These are phyloP conservation scores for Eidolon helvum DNA, from an alignment of 2,113 vertebrate genomes.

Conservation along the genomic window DNA sequence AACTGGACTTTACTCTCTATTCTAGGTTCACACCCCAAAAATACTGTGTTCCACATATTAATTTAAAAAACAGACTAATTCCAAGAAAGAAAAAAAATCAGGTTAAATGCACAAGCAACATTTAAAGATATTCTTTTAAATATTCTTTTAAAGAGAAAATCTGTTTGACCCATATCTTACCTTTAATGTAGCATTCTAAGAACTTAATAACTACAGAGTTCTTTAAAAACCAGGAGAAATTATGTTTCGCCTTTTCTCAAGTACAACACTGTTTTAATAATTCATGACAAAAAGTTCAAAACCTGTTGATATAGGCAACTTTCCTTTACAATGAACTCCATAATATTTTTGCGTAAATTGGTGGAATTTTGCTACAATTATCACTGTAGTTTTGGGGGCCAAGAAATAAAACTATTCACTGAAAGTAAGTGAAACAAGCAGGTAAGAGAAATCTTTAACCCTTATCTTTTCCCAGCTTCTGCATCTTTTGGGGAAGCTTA, in stretches of 20 bases:
- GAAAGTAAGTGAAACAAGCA: neutral
- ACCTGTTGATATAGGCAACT: neutral
- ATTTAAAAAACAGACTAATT: slow-evolving; percentile 42
- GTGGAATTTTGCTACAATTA: neutral
- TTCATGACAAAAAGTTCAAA: neutral
- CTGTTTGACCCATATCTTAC: neutral
- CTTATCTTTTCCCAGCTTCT: neutral
- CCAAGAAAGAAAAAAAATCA: slow-evolving; percentile 25
- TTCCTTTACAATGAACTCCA: neutral
- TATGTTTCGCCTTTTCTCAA: neutral
- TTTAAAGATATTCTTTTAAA: neutral
- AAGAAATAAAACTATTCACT: slow-evolving; percentile 13
- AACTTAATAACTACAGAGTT: neutral
- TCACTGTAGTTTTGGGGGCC: neutral
- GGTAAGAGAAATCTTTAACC: neutral
- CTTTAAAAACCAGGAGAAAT: neutral
- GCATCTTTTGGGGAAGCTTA: neutral
- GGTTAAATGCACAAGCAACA: slow-evolving; percentile 36
- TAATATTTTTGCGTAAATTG: neutral
- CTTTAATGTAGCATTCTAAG: neutral
- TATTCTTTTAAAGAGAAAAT: slow-evolving; percentile 27
- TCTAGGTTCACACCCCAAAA: slow-evolving; percentile 18
- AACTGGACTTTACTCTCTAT: slow-evolving; percentile 3
- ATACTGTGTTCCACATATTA: slow-evolving; percentile 12
- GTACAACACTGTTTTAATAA: neutral